Conservation (phyloP, 30 jellyfish, hydroid and myxozoan species). For the Nemopilema nomurai region DNA sequence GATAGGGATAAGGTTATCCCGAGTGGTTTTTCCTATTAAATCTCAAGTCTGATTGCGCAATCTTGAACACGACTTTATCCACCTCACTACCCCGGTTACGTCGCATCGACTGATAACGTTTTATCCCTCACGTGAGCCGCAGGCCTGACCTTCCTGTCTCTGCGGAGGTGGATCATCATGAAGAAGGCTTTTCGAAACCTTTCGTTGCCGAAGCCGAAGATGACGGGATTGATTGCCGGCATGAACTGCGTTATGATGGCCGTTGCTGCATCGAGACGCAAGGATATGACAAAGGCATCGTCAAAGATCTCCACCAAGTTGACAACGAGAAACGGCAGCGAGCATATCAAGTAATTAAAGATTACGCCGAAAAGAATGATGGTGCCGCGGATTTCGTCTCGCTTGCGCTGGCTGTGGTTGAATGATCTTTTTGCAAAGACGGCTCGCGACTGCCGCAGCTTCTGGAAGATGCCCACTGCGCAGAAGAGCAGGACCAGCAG, state of each 20-base stretch:
- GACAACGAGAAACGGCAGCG: slow-evolving; percentile 12
- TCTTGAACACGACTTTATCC: too few species aligned
- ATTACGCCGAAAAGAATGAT: slow-evolving; percentile 24
- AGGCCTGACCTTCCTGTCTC: not conserved
- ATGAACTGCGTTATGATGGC: slow-evolving; percentile 18
- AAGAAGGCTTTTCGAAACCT: slow-evolving; percentile 22
- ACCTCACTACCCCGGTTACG: not conserved
- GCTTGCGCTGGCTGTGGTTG: slow-evolving; percentile 2
- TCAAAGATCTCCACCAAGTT: not conserved
- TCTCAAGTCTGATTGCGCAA: too few species aligned
- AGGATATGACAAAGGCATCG: not conserved
- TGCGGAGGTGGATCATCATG: not conserved
- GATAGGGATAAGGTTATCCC: too few species aligned
- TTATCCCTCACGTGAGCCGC: not conserved
- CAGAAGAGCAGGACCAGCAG: not conserved
- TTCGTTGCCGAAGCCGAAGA: slow-evolving; percentile 33
- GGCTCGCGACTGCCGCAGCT: not conserved
- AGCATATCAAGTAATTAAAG: slow-evolving; percentile 8
- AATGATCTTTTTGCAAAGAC: not conserved
- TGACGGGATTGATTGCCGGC: slow-evolving; percentile 25
- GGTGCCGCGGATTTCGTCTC: slow-evolving; percentile 30
- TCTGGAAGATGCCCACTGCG: slow-evolving; percentile 5
- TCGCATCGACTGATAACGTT: not conserved
- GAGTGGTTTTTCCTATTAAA: too few species aligned
- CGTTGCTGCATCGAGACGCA: slow-evolving; percentile 18